A percentile compares a stretch with the other conserved stretches of the same genome.
phyloP scores from a whole-genome alignment of 2,113 vertebrate genomes.

The Oryctolagus cuniculus region DNA sequence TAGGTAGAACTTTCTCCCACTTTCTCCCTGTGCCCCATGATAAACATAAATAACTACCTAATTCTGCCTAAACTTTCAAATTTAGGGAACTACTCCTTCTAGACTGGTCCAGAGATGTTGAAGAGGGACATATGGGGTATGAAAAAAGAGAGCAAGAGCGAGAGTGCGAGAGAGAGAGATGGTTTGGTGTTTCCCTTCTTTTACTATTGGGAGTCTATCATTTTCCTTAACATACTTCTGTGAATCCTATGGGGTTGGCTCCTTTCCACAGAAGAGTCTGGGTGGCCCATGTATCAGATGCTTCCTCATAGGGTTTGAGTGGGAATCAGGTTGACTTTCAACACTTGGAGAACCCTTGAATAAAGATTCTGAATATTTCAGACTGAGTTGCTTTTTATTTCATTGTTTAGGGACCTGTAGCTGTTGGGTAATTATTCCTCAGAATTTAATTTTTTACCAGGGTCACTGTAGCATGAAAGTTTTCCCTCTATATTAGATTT shows the following conservation, averaged over 20 bases:
- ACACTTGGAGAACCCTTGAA: not conserved
- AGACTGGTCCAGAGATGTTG: not conserved
- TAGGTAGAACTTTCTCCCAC: conserved; percentile 2
- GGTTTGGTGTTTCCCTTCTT: not conserved
- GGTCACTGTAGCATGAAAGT: not conserved
- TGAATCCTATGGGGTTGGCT: not conserved
- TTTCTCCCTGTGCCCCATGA: not conserved
- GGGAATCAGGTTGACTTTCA: not conserved
- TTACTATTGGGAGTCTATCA: not conserved
- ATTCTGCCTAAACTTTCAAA: not conserved
- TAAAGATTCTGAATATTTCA: not conserved
- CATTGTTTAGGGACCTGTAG: not conserved
- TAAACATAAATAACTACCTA: conserved; percentile 13
- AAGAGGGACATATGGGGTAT: not conserved
- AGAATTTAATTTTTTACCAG: not conserved
- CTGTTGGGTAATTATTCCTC: not conserved
- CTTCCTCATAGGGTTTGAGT: not conserved
- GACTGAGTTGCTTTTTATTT: not conserved
- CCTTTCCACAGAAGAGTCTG: not conserved
- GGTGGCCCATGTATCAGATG: not conserved
- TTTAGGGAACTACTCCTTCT: not conserved
- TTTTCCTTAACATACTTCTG: not conserved
- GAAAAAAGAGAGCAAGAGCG: not conserved
- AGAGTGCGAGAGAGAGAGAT: no score
- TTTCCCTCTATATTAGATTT: not conserved